phyloP scores from a whole-genome alignment of 2,888 invertebrate genomes.

The Apamea crenata region DNA sequence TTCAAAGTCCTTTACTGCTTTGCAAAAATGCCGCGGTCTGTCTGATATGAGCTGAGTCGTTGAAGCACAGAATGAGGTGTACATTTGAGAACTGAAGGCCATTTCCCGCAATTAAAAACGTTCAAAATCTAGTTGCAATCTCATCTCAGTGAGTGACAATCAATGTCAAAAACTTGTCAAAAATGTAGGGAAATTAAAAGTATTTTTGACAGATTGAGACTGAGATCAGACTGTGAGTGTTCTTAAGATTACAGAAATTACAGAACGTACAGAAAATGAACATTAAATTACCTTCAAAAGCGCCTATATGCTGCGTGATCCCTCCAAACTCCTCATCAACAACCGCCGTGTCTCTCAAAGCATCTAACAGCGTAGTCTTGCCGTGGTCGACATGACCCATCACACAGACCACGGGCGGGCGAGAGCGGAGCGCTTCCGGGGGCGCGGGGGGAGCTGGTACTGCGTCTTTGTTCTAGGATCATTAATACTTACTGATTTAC shows the following conservation, averaged over 20 bases:
- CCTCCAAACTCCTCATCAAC: constrained; percentile 99
- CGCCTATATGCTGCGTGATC: constrained; percentile 99
- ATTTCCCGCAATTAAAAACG: neutral
- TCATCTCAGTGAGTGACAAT: no score
- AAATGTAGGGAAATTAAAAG: neutral
- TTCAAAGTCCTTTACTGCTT: neutral
- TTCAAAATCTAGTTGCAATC: neutral
- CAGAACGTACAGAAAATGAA: neutral
- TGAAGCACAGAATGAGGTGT: neutral
- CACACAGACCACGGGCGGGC: constrained; percentile 98
- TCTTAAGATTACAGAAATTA: neutral
- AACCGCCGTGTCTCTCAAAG: constrained; percentile 95
- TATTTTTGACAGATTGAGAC: no score
- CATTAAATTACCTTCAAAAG: constrained; percentile 94
- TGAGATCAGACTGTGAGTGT: no score
- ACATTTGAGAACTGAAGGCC: neutral
- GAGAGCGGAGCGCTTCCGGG: constrained; percentile 91
- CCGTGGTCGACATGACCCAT: constrained; percentile 99
- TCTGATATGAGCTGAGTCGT: neutral
- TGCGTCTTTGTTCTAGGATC: constrained; percentile 86
- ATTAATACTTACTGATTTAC: neutral
- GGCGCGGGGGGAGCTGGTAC: constrained; percentile 92
- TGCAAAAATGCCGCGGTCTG: neutral
- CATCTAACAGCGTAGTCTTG: constrained; percentile 98
- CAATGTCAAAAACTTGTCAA: neutral